Evolutionary conservation across 1,140 invertebrate species (phyloP).

Genomic region (Penaeus japonicus): DNA sequence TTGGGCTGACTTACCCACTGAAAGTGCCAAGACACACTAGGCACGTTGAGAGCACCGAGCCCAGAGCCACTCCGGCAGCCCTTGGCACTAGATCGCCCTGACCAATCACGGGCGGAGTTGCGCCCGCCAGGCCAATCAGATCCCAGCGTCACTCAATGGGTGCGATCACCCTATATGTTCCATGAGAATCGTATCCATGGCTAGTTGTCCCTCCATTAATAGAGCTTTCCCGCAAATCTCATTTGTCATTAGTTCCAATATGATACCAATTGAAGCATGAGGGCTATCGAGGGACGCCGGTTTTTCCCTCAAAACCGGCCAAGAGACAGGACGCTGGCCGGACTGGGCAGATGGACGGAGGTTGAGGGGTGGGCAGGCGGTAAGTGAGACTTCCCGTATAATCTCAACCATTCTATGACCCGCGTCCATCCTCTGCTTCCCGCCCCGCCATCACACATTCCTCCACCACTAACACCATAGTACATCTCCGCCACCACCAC

Average conservation of each 20-base stretch:
- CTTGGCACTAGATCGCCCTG: constrained; percentile 4
- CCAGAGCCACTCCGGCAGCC: constrained; percentile 35
- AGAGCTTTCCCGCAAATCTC: too few species aligned
- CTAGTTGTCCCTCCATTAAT: too few species aligned
- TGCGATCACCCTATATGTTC: neutral
- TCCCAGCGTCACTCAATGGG: constrained; percentile 2
- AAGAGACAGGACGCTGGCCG: neutral
- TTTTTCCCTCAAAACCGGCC: neutral
- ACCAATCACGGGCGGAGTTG: neutral
- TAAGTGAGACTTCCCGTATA: constrained; percentile 49
- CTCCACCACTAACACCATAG: neutral
- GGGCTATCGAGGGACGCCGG: too few species aligned
- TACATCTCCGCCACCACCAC: too few species aligned
- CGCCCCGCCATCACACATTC: constrained; percentile 33
- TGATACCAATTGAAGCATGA: too few species aligned
- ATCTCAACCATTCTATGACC: constrained; percentile 52
- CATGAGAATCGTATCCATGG: neutral
- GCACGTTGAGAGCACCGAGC: constrained; percentile 11
- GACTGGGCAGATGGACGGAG: constrained; percentile 33
- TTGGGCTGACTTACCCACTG: constrained; percentile 43
- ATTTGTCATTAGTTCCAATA: too few species aligned
- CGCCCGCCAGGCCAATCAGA: neutral
- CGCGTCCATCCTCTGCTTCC: constrained; percentile 25
- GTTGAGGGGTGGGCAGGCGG: constrained; percentile 11
- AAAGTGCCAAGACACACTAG: constrained; percentile 52